Conservation (phyloP, 2,888 invertebrate species). For the Alitta virens region DNA sequence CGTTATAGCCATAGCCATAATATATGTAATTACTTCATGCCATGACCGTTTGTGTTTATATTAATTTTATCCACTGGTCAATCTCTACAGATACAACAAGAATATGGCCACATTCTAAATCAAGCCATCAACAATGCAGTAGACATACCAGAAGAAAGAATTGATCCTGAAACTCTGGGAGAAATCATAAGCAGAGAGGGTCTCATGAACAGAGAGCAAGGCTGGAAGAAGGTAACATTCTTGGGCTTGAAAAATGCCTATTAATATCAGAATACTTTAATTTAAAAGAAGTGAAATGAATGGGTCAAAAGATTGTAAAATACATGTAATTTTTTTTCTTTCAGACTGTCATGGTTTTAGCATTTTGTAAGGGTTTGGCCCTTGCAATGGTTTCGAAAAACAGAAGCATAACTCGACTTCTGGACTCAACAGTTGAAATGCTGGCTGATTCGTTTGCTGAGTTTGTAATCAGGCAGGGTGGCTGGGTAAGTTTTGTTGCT, state of each 20-base stretch:
- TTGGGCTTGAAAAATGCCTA: too few species aligned
- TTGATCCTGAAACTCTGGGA: constrained; percentile 35
- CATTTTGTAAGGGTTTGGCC: constrained; percentile 36
- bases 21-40: background rate
- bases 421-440: constrained; percentile 36
- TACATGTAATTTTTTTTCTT: too few species aligned
- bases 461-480: constrained; percentile 41
- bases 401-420: constrained; percentile 27
- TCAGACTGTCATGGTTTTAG: constrained; percentile 38
- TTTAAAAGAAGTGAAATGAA: too few species aligned
- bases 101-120: constrained; percentile 6
- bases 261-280: too few species aligned
- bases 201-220: constrained; percentile 23
- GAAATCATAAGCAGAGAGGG: constrained; percentile 25
- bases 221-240: constrained; percentile 15
- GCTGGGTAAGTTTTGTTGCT: constrained; percentile 35
- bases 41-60: background rate
- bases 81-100: constrained; percentile 1
- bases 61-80: background rate
- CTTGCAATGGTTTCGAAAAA: constrained; percentile 29
- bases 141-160: background rate
- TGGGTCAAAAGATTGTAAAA: too few species aligned
- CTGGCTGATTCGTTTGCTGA: constrained; percentile 38
- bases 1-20: background rate
- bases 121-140: constrained; percentile 1